Evolutionary conservation across 2,113 vertebrate species (phyloP).

Genomic region (Nematolebias whitei): DNA sequence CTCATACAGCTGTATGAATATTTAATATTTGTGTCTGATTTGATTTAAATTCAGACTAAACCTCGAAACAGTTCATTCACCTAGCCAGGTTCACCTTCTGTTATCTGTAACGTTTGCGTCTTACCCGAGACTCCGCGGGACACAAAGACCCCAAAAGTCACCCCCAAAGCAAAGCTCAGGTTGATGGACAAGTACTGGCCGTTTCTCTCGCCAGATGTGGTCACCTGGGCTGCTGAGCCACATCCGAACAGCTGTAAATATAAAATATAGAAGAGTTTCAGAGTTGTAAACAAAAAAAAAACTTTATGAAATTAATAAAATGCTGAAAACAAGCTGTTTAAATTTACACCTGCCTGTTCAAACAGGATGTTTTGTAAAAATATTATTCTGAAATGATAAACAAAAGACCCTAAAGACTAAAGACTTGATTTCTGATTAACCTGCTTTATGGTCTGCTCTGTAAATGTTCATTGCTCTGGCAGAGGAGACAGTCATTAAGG

Average conservation of each 20-base stretch:
- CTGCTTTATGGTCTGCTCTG: constrained; percentile 47
- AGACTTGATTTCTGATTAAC: constrained; percentile 1
- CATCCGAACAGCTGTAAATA: constrained; percentile 82
- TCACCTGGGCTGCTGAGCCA: constrained; percentile 78
- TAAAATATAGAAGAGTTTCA: background rate
- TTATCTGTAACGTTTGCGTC: background rate
- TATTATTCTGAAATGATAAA: background rate
- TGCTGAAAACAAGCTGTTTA: background rate
- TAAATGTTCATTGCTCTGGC: constrained; percentile 28
- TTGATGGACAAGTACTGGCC: constrained; percentile 81
- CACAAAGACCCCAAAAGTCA: constrained; percentile 78
- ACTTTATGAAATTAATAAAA: background rate
- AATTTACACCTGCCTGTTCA: too few species aligned
- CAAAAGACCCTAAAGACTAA: background rate
- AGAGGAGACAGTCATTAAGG: constrained; percentile 5
- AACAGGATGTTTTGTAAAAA: background rate
- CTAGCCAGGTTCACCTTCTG: too few species aligned
- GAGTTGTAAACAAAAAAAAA: background rate
- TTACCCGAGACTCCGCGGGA: constrained; percentile 84
- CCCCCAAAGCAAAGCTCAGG: constrained; percentile 80
- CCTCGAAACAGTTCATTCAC: too few species aligned
- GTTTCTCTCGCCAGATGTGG: constrained; percentile 76
- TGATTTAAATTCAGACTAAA: too few species aligned
- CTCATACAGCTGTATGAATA: too few species aligned
- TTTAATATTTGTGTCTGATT: too few species aligned